Base-by-base conservation (phyloP, 2,797 vertebrate genomes). In the Enoplosus armatus region DNA sequence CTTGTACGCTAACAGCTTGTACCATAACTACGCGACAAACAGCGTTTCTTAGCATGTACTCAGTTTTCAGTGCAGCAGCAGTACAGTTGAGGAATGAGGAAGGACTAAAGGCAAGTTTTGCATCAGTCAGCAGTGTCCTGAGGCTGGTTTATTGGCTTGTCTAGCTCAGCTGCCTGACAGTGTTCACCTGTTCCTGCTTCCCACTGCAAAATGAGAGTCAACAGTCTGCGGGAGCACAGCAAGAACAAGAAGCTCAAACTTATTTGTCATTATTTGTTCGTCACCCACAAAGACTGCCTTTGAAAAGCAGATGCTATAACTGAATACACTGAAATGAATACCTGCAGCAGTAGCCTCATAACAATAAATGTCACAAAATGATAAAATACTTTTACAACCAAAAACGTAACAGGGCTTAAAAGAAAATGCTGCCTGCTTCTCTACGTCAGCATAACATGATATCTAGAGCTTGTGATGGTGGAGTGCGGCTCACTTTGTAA, bases 61-160 rank as follows among this genome's bases (percentile, higher is more conserved):
- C 56, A 20, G 61, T 43, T 69, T 84, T 73, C 43, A 71, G 73
- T 31, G 43, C 41, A 72, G 64, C 61, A 58, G 67, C 66, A 61
- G 65, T 59, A 56, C 33, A 48, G 76, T 66, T 68, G 47, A 87
- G 79, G 77, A 89, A 80, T 76, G 66, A 89, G 78, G 72, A 76
- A 82, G 83, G 72, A 87, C 84, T 80, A 62, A 47, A 76, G 70
- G 83, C 64, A 77, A 69, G 82, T 77, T 88, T 66, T 91, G 85
- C 83, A 75, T 83, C 80, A 85, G 87, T 91, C 85, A 91, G 87
- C 88, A 91, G 74, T 85, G 80, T 86, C 83, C 86, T 51, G 79
- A 82, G 80, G 69, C 72, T 66, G 59, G 68, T 90, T 91, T 92
- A 83, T 79, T 83, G 70, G 77, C 79, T 79, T 71, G 77, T 88